Evolutionary conservation across 1,140 invertebrate genomes (phyloP), one percentile per base, ranked within the genome.

Genomic region (Camponotus pennsylvanicus): DNA sequence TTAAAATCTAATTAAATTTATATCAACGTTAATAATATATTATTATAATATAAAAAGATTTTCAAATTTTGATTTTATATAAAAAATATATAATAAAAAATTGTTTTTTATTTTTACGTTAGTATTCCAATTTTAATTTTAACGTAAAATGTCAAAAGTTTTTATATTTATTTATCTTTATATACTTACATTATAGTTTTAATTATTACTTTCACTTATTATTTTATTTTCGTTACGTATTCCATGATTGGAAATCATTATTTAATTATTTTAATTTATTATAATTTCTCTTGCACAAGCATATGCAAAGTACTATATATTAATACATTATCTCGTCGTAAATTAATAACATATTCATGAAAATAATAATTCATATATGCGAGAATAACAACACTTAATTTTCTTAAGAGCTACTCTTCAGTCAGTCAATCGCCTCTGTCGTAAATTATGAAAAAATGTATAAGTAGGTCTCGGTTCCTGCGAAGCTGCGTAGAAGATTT

Each of bases 371-470:
- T 52, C 13, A 52, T 52, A 18, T 52, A 52, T 63, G 27, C 27
- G 27, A 63, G 5, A 32, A 45, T 9, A 45, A 45, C 9, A 45
- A 32, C 32, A 63, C 2, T 40, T 42, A 15, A n/a, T 1, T 64
- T 61, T 18, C 52, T 59, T n/a, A 13, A 64, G 42, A 77, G 21
- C 18, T 59, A 13, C n/a, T 57, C 27, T 27, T 27, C 27, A 27
- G 1, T 21, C 52, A 8, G 5, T 42, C 3, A 18, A 83, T 55
- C 32, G 27, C 34, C 9, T 37, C n/a, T 45, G n/a, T 32, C 21
- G 13, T 49, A 42, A 80, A 86, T 61, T 40, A 21, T 18, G 6
- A 37, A 67, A 67, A 70, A 18, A 49, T 9, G 13, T 49, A 21
- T 9, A 59, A 69, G 13, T 71, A 42, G 37, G 52, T 42, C 18